Evolutionary conservation across 2,113 vertebrate genomes (phyloP).

Genomic region (Callipepla squamata): DNA sequence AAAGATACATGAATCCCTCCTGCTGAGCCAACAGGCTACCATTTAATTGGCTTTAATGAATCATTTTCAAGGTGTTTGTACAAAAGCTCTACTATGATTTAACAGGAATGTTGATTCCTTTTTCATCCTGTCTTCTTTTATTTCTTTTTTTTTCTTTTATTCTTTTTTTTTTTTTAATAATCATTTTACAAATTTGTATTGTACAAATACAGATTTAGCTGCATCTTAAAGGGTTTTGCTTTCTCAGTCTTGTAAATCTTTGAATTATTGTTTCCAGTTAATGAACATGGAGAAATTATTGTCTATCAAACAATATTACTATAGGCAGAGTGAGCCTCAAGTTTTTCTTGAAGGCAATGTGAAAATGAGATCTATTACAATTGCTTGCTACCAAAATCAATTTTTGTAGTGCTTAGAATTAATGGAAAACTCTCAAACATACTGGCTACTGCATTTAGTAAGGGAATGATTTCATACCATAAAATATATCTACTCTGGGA

Average conservation of each 20-base stretch:
- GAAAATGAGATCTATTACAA: neutral
- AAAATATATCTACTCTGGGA: neutral
- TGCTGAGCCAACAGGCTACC: slow-evolving; percentile 47
- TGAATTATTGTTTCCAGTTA: neutral
- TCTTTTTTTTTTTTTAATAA: neutral
- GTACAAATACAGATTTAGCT: neutral
- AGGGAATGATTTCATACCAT: neutral
- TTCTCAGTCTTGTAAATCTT: neutral
- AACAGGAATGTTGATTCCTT: neutral
- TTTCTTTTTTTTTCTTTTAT: accelerated
- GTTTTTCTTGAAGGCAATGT: neutral
- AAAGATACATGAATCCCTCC: neutral
- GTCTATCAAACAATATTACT: neutral
- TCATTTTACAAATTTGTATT: neutral
- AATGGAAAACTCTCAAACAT: neutral
- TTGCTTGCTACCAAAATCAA: neutral
- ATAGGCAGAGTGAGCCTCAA: neutral
- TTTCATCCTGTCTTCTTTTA: neutral
- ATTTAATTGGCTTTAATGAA: slow-evolving; percentile 75
- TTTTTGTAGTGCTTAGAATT: neutral
- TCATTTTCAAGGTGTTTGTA: slow-evolving; percentile 23
- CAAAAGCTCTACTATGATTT: neutral
- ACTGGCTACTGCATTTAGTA: neutral
- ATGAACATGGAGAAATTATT: neutral
- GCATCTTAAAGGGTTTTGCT: neutral